Base-by-base conservation (phyloP, 2,113 vertebrate species). In the Gymnocephalus cernua region DNA sequence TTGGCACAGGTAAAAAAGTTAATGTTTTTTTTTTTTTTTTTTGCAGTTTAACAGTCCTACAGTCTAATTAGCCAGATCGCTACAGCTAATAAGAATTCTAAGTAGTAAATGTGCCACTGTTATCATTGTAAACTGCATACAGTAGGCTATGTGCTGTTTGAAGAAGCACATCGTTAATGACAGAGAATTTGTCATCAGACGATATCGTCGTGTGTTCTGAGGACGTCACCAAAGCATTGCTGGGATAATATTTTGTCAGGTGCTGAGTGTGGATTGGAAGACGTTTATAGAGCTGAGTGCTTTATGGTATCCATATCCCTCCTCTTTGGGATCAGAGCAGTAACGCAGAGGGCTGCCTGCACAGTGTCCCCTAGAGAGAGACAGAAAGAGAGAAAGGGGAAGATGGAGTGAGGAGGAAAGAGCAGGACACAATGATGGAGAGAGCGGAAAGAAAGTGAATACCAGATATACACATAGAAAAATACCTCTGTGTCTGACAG, bases 201-300 rank as follows among this genome's bases (percentile, higher is more conserved):
- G 21, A 73, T 75, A 74, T 16, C 66, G 57, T 71, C 1, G 7
- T 84, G 54, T 76, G 75, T 59, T 70, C 67, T 83, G 48, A 75
- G 77, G 85, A 88, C 19, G 82, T 89, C 87, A 83, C 70, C 70
- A 80, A 59, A 79, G 68, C 82, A 83, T 82, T 45, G 71, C 87
- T 66, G 66, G 35, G 83, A 90, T 89, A 90, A 92, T 91, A 92
- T 92, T 93, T 92, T 82, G 80, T 84, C 90, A 90, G 92, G 89
- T 92, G 91, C 58, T 82, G 47, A 66, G 73, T 70, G 78, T 70
- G 77, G 64, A 82, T 78, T 27, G 67, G 66, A 65, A 79, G 87
- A 78, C 75, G 19, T 80, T 91, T 90, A 86, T 84, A 74, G 47
- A 66, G 65, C 56, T 29, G 75, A 86, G 64, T 48, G 23, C 79